These are phyloP conservation scores for Sciurus vulgaris DNA, from an alignment of 2,797 vertebrate species.

Conservation along the genomic window DNA sequence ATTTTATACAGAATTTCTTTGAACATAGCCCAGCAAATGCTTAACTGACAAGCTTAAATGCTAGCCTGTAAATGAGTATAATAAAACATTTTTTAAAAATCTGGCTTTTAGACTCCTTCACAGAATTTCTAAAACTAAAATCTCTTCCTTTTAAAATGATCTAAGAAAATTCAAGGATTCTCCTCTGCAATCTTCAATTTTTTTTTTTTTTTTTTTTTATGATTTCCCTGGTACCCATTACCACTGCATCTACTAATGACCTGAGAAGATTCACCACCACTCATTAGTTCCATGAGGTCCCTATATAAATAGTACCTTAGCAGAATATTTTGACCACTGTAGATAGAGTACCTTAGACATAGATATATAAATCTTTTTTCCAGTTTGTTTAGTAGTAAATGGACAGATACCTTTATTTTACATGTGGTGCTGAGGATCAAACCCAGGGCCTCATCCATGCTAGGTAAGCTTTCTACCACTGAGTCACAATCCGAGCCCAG, in stretches of 20 bases:
- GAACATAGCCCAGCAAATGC: neutral
- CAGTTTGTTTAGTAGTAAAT: too few relatives aligned
- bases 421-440: too few relatives aligned
- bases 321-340: neutral
- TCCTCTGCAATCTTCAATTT: neutral
- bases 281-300: neutral
- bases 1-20: neutral
- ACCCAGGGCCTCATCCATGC: too few relatives aligned
- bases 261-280: neutral
- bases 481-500: too few relatives aligned
- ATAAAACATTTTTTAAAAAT: neutral
- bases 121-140: neutral
- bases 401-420: too few relatives aligned
- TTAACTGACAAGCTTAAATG: neutral
- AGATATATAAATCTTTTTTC: neutral
- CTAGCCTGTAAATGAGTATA: neutral
- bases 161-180: neutral
- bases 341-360: neutral
- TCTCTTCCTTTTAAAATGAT: neutral
- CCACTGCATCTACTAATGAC: too few relatives aligned
- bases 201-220: neutral
- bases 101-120: neutral
- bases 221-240: neutral
- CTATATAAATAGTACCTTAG: neutral
- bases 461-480: too few relatives aligned